Base-by-base conservation (phyloP, 2,888 invertebrate genomes). In the Lamellibrachia columna region DNA sequence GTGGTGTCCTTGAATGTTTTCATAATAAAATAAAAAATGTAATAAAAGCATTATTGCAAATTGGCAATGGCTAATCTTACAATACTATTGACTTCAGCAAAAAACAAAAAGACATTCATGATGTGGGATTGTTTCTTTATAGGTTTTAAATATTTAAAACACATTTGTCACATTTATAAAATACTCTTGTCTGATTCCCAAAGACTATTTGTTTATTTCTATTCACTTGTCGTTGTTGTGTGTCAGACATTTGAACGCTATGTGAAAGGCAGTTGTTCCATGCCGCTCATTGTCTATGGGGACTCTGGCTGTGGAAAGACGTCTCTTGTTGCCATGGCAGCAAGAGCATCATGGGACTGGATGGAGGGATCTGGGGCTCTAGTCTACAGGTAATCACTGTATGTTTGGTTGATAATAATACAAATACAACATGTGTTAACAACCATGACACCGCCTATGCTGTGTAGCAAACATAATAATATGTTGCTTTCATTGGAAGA, bases 301-400 rank as follows among this genome's bases (percentile, higher is more conserved):
- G 97, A 98, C 53, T 97, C 97, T n/a, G 98, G 98, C 15, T 98
- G 98, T 96, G 98, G 98, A 0, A 98, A 98, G 96, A 98, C 98
- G 4, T 98, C 98, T 0, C 97, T 98, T 7, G 97, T 98, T 90
- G 98, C 98, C 0, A 97, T 98, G 94, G 97, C 98, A 11, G 97
- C 98, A 4, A 94, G 94, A 53, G 92, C 93, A 53, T 93, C 94
- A 2, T 94, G 94, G 93, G 91, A 93, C 0, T 95, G 94, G 95
- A 93, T 94, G 40, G 92, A 93, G 1, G 93, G 94, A n/a, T 94
- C 94, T 53, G 94, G 94, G 4, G 94, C 94, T 0, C 93, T 95
- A 40, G 91, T 96, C n/a, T 92, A 94, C 91, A 95, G 95, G 95
- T 95, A 93, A 55, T 90, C 90, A 91, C 75, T 75, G 6, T 15